Percentiles rank a stretch among this genome's conserved stretches.
phyloP scores from a whole-genome alignment of 2,113 vertebrate species.

The Phyllostomus discolor region DNA sequence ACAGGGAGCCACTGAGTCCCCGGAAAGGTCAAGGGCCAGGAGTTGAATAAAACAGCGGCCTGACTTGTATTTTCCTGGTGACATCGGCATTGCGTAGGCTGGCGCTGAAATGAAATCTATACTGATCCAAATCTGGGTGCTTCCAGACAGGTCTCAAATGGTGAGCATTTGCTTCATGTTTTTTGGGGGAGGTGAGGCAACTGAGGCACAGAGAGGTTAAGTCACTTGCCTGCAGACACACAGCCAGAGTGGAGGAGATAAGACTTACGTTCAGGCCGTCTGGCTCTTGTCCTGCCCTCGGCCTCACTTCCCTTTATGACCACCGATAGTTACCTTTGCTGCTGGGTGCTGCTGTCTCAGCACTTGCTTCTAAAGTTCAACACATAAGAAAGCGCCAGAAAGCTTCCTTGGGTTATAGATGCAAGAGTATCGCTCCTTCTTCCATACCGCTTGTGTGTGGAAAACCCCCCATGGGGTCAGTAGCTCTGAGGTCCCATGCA shows the following conservation, averaged over 20 bases:
- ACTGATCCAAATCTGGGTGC: not conserved
- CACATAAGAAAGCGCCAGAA: not conserved
- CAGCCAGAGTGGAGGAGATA: not conserved
- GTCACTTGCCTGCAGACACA: not conserved
- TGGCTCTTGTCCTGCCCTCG: not conserved
- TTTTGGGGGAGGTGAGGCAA: not conserved
- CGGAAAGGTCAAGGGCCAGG: not conserved
- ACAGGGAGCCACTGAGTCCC: not conserved
- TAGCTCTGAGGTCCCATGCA: not conserved
- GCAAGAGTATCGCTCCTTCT: not conserved
- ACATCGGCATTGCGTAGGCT: not conserved
- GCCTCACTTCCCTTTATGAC: not conserved
- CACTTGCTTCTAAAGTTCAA: not conserved
- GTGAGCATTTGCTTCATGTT: not conserved
- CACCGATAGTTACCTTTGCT: not conserved
- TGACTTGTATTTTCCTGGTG: not conserved
- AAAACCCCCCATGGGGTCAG: not conserved
- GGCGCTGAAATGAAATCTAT: not conserved
- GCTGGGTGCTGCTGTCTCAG: not conserved
- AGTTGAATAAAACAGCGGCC: not conserved
- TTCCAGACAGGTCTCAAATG: not conserved
- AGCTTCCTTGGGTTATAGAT: not conserved
- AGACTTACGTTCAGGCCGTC: not conserved
- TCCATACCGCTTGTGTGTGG: too few relatives aligned
- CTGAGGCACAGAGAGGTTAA: not conserved